Evolutionary conservation across 2,888 invertebrate species (phyloP).

Genomic region (Thelaira solivaga): DNA sequence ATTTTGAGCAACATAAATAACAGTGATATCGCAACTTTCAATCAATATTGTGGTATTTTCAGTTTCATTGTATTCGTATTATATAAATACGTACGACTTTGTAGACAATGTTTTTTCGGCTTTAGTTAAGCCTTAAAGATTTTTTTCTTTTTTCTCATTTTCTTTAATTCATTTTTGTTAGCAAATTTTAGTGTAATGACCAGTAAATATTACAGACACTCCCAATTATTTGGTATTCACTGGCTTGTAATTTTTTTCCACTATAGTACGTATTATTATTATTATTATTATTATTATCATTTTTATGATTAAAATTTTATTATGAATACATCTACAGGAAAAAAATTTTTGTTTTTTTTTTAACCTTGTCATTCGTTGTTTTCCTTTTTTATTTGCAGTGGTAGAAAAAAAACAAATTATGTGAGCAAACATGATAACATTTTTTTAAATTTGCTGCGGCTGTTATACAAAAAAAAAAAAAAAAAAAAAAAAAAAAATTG

Average conservation of each 20-base stretch:
- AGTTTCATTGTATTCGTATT: constrained; percentile 56
- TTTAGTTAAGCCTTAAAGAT: constrained; percentile 54
- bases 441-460: too few relatives aligned
- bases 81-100: neutral
- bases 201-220: constrained; percentile 59
- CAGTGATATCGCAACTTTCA: constrained; percentile 59
- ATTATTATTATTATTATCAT: constrained; percentile 30
- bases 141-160: constrained; percentile 12
- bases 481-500: too few relatives aligned
- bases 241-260: constrained; percentile 41
- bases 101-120: constrained; percentile 17
- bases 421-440: too few relatives aligned
- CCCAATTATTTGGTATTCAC: constrained; percentile 60
- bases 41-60: constrained; percentile 56
- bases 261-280: too few relatives aligned
- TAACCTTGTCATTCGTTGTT: constrained; percentile 52
- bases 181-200: constrained; percentile 55
- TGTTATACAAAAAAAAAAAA: too few relatives aligned
- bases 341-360: constrained; percentile 34
- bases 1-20: constrained; percentile 54
- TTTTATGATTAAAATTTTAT: constrained; percentile 51
- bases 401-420: too few relatives aligned
- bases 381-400: neutral
- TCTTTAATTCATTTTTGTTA: constrained; percentile 27
- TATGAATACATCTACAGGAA: neutral